Base-by-base conservation (phyloP, 2,113 vertebrate genomes). In the Muntiacus reevesi region DNA sequence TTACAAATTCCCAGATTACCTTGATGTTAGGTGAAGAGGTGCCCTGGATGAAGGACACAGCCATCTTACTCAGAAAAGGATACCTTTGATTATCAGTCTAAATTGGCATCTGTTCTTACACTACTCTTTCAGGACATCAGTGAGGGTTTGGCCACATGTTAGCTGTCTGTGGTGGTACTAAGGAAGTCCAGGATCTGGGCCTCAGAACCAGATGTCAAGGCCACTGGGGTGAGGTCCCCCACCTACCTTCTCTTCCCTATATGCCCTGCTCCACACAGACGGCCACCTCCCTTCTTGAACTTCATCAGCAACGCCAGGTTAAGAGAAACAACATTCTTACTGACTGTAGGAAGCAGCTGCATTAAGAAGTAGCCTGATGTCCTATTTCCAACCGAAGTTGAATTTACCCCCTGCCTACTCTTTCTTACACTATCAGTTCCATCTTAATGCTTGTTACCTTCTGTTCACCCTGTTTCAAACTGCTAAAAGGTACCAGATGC, bases 401-500 rank as follows among this genome's bases (percentile, higher is more conserved):
- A 43, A 94, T 91, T 86, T 85, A 92, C 60, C 85, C 57, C 40
- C 78, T 64, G 57, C 87, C 40, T 94, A n/a, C 19, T 15, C 71
- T 33, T 95, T 84, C 16, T 76, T 55, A 90, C 4, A 90, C 36
- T 92, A 83, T 84, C 14, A 64, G 25, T 83, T 92, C n/a, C 17
- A 52, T 97, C 87, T n/a, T 78, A 28, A 78, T 64, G 76, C 40
- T 50, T 62, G 92, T 94, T 43, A 55, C 81, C 88, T 96, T 94
- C 93, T 97, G 67, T 95, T 97, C 78, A 89, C 36, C 54, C 82
- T 79, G 36, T 55, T 94, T 79, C 83, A 74, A 95, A 84, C 62
- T 43, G 50, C 78, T 87, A 17, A 86, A 94, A 94, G 81, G 59
- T 62, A 43, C n/a, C 86, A 98, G 82, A 95, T 97, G 93, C 93